Evolutionary conservation across 2,888 invertebrate species (phyloP), one percentile per base, ranked within the genome.

Genomic region (Hydraecia micacea): DNA sequence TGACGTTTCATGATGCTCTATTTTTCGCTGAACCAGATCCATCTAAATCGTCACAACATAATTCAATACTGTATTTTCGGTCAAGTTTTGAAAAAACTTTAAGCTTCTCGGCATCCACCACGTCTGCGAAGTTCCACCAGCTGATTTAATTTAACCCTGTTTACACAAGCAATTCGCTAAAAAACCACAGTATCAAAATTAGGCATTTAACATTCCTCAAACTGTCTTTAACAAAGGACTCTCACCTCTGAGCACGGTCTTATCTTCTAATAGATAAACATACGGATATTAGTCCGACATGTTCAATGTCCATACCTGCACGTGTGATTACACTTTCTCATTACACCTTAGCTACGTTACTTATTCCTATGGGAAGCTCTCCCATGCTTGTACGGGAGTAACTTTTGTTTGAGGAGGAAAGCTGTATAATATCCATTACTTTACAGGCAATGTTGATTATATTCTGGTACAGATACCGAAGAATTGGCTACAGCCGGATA

Each of bases 241-340:
- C 58, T 42, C 66, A 5, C 28, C 2, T 67, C 79, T 82, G 60
- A 49, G 25, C 28, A 0, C 13, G 49, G 6, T 9, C 15, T 66
- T 18, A 42, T 79, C 60, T 66, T 15, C 18, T 36, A 39, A 49
- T 73, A 80, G 42, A 84, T 68, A 77, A 83, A 84, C 71, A 77
- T 66, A 74, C 36, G 63, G 32, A 66, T 65, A 79, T 62, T 67
- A 83, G 60, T 49, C 65, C 25, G 46, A 60, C 28, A 49, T 46
- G 66, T 67, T 67, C 81, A 36, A 49, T 46, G 42, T 81, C 60
- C 73, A 46, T 80, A 77, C 75, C 49, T 73, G 58, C 67, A 52
- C 58, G 55, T 65, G 66, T 77, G 70, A 84, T 84, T 84, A 86
- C 62, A 86, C 60, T 39, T 86, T 62, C 80, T 84, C 75, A 84